Conservation (phyloP, 1,140 invertebrate species). For the Drosophila burlai region DNA sequence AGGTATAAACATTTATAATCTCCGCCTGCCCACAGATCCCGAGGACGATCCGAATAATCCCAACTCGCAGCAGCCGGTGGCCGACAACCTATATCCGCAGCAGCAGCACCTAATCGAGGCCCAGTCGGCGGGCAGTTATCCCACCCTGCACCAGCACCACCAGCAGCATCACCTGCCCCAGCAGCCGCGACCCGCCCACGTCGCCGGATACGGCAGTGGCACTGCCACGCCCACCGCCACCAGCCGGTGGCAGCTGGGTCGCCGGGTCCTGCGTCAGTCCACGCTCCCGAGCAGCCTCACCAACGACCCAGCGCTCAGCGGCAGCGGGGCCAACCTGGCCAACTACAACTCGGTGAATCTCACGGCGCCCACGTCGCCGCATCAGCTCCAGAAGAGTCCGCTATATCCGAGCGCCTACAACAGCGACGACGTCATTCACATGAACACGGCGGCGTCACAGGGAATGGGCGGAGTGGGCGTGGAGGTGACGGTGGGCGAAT, state of each 20-base stretch:
- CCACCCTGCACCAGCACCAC: conserved; percentile 71
- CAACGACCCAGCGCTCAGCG: conserved; percentile 75
- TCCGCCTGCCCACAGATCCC: conserved; percentile 60
- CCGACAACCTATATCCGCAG: conserved; percentile 80
- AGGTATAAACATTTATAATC: background rate
- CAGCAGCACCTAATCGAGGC: conserved; percentile 77
- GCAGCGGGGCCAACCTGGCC: conserved; percentile 75
- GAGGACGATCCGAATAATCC: conserved; percentile 84
- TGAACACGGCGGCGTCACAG: conserved; percentile 56
- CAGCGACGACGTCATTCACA: conserved; percentile 82
- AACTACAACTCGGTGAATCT: conserved; percentile 80
- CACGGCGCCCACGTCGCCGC: conserved; percentile 81
- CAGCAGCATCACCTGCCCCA: conserved; percentile 58
- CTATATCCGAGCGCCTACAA: conserved; percentile 83
- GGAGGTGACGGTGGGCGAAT: conserved; percentile 55
- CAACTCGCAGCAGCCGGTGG: conserved; percentile 71
- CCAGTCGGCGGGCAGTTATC: conserved; percentile 79
- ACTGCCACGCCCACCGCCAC: conserved; percentile 74
- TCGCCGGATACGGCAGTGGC: conserved; percentile 68
- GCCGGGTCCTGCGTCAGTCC: conserved; percentile 83
- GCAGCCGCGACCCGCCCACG: conserved; percentile 56
- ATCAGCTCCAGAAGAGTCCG: conserved; percentile 79
- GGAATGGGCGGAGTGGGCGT: conserved; percentile 33
- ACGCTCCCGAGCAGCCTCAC: conserved; percentile 78
- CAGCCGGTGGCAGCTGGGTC: conserved; percentile 77